A percentile compares a stretch with the other conserved stretches of the same genome.
Evolutionary conservation across 2,113 vertebrate genomes (phyloP).

Genomic region (Pseudonaja textilis): DNA sequence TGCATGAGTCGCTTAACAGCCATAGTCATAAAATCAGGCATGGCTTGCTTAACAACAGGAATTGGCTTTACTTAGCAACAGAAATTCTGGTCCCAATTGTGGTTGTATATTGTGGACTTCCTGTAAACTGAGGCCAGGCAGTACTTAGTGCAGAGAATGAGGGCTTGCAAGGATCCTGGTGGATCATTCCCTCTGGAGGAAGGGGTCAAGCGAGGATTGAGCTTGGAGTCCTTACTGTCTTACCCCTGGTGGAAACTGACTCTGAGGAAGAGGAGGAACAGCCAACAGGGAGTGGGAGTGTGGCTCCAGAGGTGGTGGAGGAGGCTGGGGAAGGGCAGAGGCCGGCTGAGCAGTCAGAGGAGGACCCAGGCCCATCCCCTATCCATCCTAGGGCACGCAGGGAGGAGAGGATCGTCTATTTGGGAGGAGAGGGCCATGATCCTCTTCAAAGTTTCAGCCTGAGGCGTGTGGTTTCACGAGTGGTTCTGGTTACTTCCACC

Average conservation of each 20-base stretch:
- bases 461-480: not conserved
- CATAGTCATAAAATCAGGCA: not conserved
- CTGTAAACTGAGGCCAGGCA: not conserved
- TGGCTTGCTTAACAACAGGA: not conserved
- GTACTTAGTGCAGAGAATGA: not conserved
- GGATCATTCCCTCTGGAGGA: not conserved
- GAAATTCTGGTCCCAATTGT: not conserved
- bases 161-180: not conserved
- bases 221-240: not conserved
- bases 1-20: not conserved
- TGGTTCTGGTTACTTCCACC: not conserved
- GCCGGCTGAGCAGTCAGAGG: too few species aligned
- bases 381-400: too few species aligned
- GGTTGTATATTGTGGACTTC: not conserved
- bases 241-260: too few species aligned
- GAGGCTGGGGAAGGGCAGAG: too few species aligned
- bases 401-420: too few species aligned
- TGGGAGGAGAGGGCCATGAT: too few species aligned
- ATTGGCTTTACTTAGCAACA: not conserved
- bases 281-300: too few species aligned
- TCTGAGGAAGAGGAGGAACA: too few species aligned
- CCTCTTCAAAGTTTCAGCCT: not conserved
- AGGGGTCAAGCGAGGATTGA: not conserved
- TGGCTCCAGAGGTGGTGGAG: too few species aligned
- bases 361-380: too few species aligned